Base-by-base conservation (phyloP, 1,140 invertebrate genomes). In the Reticulitermes speratus region DNA sequence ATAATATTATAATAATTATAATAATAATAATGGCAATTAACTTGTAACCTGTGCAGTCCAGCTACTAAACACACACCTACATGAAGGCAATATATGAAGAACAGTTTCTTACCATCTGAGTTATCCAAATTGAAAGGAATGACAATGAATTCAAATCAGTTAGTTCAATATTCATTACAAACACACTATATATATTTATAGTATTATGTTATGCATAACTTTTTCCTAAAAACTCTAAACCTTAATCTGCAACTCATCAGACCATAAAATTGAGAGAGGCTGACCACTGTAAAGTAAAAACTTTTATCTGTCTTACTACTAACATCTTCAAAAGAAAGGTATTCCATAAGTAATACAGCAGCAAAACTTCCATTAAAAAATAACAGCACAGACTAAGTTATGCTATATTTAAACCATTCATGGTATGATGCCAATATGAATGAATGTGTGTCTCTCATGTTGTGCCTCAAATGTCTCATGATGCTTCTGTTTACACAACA, bases 51-150 rank as follows among this genome's bases (percentile, higher is more conserved):
- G 75, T 59, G 84, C 86, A 87, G 75, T 23, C 84, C 85, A 87
- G 83, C 87, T 87, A 87, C 84, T 75, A 38, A 83, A 85, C 69
- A 87, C 87, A 87, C 84, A 85, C 85, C 84, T 85, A 87, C 82
- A 69, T 32, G 85, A 30, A 75, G 44, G 65, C 44, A 65, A 65
- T 30, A 52, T 52, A 87, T 86, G 19, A 55, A 86, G 55, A 59
- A 55, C 45, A 81, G 55, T 86, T 87, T 86, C 87, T 87, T 87
- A 87, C 87, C 87, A 87, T 87, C 87, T 87, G 84, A 52, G 48
- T 85, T 25, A 48, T 83, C 81, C 44, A 82, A 75, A 69, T 83
- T 85, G 81, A 86, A 86, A 86, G 75, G 44, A 81, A 87, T 86
- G 84, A 84, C 84, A 87, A 84, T 82, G 75, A 87, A 85, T 85